Evolutionary conservation across 2,888 invertebrate genomes (phyloP), one percentile per base, ranked within the genome.

Genomic region (Thereva nobilitata): DNA sequence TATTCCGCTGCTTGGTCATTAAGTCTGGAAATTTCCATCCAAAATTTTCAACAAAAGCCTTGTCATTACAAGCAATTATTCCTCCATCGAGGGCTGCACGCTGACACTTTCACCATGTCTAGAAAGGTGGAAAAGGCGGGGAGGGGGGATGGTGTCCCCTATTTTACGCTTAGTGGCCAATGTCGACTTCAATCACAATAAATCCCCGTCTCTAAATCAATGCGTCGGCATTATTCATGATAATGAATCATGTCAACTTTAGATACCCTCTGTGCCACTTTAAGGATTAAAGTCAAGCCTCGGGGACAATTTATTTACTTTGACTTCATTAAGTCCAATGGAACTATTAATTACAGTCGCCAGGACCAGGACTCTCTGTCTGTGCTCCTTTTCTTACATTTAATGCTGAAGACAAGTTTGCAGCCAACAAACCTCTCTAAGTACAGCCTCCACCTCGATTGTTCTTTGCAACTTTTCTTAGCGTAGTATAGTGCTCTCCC

Each of bases 171-270:
- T 61, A 61, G 50, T 61, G 61, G 50, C 61, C 61, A 61, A 61
- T 61, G 61, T 23, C 35, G 61, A 49, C 41, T 61, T 61, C 40
- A 50, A 42, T 23, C 9, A 41, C 61, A 38, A 61, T 61, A 61
- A 61, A 61, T 61, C 61, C 61, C 40, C 40, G 61, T 61, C 61
- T 41, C 42, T 40, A 49, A 61, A 50, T 61, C 50, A 50, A 61
- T 61, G 49, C 41, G 61, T 40, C 34, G 41, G 50, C 61, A 61
- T 61, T 61, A 61, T 61, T 61, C 61, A 61, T 23, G 61, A 61
- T 61, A 61, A 61, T 61, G 61, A 61, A 61, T 61, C 61, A 61
- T 61, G 61, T 61, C 61, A 61, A 50, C 49, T 61, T 45, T 53
- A 61, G 61, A 61, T 61, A 61, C 61, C 41, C 61, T 41, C 61